These are phyloP conservation scores for Paradoxurus hermaphroditus DNA, from an alignment of 2,113 vertebrate species.

Conservation along the genomic window DNA sequence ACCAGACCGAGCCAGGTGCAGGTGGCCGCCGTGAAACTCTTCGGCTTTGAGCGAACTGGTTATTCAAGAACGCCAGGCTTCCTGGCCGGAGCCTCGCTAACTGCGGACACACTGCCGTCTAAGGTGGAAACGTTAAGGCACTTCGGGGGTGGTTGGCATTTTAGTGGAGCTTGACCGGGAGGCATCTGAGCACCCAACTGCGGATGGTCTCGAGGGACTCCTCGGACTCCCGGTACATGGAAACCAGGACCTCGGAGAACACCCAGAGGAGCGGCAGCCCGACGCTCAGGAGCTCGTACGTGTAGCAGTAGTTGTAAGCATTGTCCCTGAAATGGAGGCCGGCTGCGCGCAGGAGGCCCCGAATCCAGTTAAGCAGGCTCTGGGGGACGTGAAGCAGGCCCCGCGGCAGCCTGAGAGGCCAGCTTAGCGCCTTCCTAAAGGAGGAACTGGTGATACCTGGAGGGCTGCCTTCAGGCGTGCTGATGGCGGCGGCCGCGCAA, in stretches of 20 bases:
- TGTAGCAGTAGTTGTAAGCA: constrained; percentile 89
- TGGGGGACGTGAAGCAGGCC: constrained; percentile 88
- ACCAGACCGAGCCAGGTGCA: constrained; percentile 10
- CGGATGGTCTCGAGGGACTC: constrained; percentile 83
- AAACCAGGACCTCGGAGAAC: constrained; percentile 89
- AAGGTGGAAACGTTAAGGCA: constrained; percentile 76
- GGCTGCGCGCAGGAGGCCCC: constrained; percentile 82
- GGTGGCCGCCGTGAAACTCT: background rate
- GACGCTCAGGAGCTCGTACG: constrained; percentile 95
- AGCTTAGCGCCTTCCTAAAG: constrained; percentile 87
- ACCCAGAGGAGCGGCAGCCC: constrained; percentile 92
- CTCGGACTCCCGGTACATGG: constrained; percentile 90
- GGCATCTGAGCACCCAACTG: constrained; percentile 85
- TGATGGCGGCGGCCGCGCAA: constrained; percentile 66
- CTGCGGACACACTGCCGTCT: background rate
- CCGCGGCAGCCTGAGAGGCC: constrained; percentile 89
- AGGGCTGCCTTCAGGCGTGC: constrained; percentile 83
- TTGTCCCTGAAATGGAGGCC: constrained; percentile 91
- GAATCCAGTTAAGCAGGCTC: constrained; percentile 86
- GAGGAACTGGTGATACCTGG: constrained; percentile 95
- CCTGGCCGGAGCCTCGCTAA: background rate
- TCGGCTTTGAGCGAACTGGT: constrained; percentile 37
- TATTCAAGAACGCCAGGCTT: background rate
- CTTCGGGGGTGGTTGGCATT: background rate
- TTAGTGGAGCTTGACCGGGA: constrained; percentile 81